phyloP scores from a whole-genome alignment of 2,888 invertebrate species.

The Entomobrya proxima region DNA sequence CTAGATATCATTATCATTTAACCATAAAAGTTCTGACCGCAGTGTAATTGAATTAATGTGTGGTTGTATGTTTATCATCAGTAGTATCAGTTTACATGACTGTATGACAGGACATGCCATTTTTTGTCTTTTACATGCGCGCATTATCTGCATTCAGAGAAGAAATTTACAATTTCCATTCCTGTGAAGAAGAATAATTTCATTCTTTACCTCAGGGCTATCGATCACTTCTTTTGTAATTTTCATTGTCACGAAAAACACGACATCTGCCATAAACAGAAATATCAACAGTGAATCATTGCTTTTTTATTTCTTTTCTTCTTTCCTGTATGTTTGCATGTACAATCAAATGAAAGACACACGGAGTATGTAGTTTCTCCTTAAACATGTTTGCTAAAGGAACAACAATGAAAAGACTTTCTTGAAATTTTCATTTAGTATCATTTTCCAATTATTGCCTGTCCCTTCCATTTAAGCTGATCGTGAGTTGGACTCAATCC shows the following conservation, averaged over 20 bases:
- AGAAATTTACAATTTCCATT: conserved; percentile 27
- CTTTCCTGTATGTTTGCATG: background rate
- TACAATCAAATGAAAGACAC: background rate
- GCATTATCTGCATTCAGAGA: background rate
- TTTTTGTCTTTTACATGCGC: conserved; percentile 1
- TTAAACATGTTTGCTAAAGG: background rate
- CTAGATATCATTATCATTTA: conserved; percentile 32
- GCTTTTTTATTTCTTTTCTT: conserved; percentile 25
- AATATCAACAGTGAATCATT: conserved; percentile 63
- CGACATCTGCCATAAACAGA: conserved; percentile 69
- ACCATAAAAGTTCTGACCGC: conserved; percentile 35
- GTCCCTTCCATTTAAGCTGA: too few relatives aligned
- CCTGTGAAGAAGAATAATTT: conserved; percentile 29
- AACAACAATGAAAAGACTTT: background rate
- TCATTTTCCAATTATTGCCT: background rate
- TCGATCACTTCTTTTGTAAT: conserved; percentile 68
- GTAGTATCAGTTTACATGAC: conserved; percentile 59
- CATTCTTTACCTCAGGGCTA: conserved; percentile 49
- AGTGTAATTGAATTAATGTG: conserved; percentile 30
- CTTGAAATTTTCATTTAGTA: background rate
- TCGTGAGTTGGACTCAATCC: too few relatives aligned
- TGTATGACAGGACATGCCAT: conserved; percentile 17
- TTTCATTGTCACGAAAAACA: conserved; percentile 66
- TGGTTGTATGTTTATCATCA: conserved; percentile 54
- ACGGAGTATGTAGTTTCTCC: background rate